These are phyloP conservation scores for Drosophila maculinotata DNA, from an alignment of 2,888 invertebrate genomes.

Conservation along the genomic window DNA sequence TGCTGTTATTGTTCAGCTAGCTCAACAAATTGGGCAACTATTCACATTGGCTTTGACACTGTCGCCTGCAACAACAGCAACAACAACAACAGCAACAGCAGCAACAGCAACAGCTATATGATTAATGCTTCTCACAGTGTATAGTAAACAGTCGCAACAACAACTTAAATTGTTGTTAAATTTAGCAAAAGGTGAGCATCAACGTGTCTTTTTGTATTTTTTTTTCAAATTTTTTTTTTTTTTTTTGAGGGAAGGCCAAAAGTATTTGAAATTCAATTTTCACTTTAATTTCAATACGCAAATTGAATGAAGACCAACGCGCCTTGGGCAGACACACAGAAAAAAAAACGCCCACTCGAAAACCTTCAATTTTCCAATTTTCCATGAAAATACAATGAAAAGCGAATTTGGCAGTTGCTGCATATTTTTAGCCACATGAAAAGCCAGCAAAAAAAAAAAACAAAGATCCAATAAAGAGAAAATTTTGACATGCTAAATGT, in stretches of 20 bases:
- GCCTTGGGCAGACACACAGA: slow-evolving; percentile 15
- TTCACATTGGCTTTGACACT: slow-evolving; percentile 71
- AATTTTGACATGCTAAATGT: slow-evolving; percentile 75
- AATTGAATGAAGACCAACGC: slow-evolving; percentile 7
- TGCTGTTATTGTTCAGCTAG: slow-evolving; percentile 27
- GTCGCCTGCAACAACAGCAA: slow-evolving; percentile 31
- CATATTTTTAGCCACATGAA: slow-evolving; percentile 71
- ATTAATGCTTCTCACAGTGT: slow-evolving; percentile 52
- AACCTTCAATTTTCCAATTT: slow-evolving; percentile 52
- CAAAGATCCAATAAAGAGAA: slow-evolving; percentile 36
- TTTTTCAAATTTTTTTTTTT: background rate
- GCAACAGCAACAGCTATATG: slow-evolving; percentile 20
- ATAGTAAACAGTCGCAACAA: slow-evolving; percentile 23
- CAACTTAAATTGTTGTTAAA: slow-evolving; percentile 37
- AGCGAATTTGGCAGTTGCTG: slow-evolving; percentile 29
- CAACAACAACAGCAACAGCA: slow-evolving; percentile 25
- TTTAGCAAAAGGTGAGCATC: slow-evolving; percentile 41
- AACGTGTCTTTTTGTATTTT: slow-evolving; percentile 1
- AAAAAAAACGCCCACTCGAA: slow-evolving; percentile 31
- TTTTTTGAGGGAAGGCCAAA: slow-evolving; percentile 6
- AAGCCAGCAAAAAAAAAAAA: slow-evolving; percentile 16
- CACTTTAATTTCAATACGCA: slow-evolving; percentile 13
- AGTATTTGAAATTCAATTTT: slow-evolving; percentile 4
- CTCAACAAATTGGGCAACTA: slow-evolving; percentile 48
- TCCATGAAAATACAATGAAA: slow-evolving; percentile 43